Percentiles rank a stretch among this genome's conserved stretches.
Conservation (phyloP, 2,113 vertebrate genomes). For the Cinclus cinclus region DNA sequence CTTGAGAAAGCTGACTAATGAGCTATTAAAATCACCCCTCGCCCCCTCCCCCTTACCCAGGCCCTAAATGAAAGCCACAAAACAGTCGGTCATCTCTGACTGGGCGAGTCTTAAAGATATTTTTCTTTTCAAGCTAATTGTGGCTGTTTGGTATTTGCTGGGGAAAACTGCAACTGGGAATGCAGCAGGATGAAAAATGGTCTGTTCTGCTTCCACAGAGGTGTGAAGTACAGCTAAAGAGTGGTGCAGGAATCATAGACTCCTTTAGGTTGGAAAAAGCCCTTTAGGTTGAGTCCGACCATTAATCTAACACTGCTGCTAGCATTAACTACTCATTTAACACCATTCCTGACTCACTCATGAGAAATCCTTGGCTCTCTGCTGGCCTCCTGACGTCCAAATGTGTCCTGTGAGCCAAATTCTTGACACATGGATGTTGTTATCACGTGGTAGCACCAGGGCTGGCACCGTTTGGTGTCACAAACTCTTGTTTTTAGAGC, state of each 20-base stretch:
- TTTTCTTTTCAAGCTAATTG: constrained; percentile 39
- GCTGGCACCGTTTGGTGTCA: neutral
- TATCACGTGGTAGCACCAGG: neutral
- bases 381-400: neutral
- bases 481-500: fast-evolving
- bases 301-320: fast-evolving
- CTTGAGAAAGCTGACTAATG: constrained; percentile 63
- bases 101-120: neutral
- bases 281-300: neutral
- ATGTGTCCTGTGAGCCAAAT: neutral
- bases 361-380: neutral
- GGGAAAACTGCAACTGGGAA: neutral
- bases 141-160: neutral
- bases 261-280: neutral
- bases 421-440: neutral
- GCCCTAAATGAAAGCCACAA: constrained; percentile 16
- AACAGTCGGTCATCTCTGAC: neutral
- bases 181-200: neutral
- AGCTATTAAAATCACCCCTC: constrained; percentile 31
- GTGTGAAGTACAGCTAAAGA: neutral
- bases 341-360: fast-evolving
- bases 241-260: neutral
- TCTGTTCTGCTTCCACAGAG: neutral
- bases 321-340: neutral
- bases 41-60: neutral